These are phyloP conservation scores for Epinephelus malabaricus DNA, from an alignment of 2,797 vertebrate species.

Conservation along the genomic window DNA sequence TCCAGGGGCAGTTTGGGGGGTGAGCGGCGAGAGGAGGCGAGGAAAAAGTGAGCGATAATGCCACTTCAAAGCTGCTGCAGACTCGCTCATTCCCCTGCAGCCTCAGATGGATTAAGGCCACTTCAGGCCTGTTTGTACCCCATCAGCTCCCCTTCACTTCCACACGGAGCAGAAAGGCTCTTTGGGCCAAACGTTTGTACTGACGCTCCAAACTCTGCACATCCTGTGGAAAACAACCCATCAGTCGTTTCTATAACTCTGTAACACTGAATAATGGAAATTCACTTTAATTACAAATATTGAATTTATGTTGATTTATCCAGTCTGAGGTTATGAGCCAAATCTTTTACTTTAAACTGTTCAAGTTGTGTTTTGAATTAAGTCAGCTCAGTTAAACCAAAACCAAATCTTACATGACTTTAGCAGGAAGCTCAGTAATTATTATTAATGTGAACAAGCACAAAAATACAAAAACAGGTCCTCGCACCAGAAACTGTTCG, in stretches of 20 bases:
- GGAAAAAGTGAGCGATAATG: slow-evolving; percentile 43
- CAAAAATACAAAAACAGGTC: too few species aligned
- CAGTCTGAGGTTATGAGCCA: background rate
- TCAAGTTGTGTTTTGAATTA: too few species aligned
- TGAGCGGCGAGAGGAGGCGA: slow-evolving; percentile 19
- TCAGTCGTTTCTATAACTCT: background rate
- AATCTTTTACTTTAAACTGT: too few species aligned
- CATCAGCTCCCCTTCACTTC: slow-evolving; percentile 28
- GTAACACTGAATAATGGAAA: background rate
- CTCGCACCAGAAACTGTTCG: too few species aligned
- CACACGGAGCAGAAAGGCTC: slow-evolving; percentile 9
- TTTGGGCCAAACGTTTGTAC: slow-evolving; percentile 1
- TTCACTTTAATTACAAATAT: background rate
- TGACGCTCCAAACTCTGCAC: slow-evolving; percentile 20
- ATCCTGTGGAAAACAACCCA: slow-evolving; percentile 9
- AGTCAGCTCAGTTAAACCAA: too few species aligned
- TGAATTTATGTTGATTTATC: background rate
- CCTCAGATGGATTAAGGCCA: slow-evolving; percentile 62
- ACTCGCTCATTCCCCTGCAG: slow-evolving; percentile 40
- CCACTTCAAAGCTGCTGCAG: slow-evolving; percentile 49
- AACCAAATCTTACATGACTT: too few species aligned
- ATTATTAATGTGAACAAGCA: too few species aligned
- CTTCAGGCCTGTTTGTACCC: slow-evolving; percentile 54
- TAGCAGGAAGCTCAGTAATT: too few species aligned
- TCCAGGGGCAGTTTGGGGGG: slow-evolving; percentile 42